Evolutionary conservation across 2,888 invertebrate species (phyloP).

Genomic region (Cryptocephalus moraei): DNA sequence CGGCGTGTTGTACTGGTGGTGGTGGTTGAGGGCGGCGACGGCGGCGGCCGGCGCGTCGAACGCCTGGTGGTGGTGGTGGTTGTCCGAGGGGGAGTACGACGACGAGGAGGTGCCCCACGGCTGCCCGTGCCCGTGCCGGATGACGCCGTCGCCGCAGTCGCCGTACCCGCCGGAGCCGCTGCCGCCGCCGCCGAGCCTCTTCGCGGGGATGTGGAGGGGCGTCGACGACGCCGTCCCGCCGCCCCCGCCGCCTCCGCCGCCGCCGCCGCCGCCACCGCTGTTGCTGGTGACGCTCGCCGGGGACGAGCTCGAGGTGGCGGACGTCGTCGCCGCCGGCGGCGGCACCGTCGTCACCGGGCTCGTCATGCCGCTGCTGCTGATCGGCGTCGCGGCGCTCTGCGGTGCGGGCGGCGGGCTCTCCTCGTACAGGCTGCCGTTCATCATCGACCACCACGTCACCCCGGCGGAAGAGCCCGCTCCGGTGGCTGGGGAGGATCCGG

Average conservation of each 20-base stretch:
- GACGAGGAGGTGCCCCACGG: slow-evolving; percentile 58
- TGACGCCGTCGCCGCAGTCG: slow-evolving; percentile 55
- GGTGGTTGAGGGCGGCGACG: slow-evolving; percentile 45
- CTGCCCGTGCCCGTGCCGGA: slow-evolving; percentile 60
- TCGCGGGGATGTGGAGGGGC: slow-evolving; percentile 82
- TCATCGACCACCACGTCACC: slow-evolving; percentile 78
- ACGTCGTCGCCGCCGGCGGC: slow-evolving; percentile 52
- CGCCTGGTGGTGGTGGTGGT: slow-evolving; percentile 43
- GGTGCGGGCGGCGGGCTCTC: slow-evolving; percentile 52
- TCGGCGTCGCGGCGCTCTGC: slow-evolving; percentile 40
- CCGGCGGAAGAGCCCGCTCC: slow-evolving; percentile 75
- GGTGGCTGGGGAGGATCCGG: slow-evolving; percentile 66
- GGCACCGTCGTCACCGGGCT: slow-evolving; percentile 38
- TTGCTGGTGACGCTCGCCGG: slow-evolving; percentile 51
- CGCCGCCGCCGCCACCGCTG: slow-evolving; percentile 58
- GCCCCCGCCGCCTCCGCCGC: slow-evolving; percentile 58
- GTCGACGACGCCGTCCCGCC: slow-evolving; percentile 55
- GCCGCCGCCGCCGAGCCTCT: slow-evolving; percentile 44
- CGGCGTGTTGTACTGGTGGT: slow-evolving; percentile 61
- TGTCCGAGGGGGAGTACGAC: slow-evolving; percentile 41
- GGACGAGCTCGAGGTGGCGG: slow-evolving; percentile 53
- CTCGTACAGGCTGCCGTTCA: slow-evolving; percentile 73
- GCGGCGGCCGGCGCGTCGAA: slow-evolving; percentile 42
- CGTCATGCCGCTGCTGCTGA: slow-evolving; percentile 46
- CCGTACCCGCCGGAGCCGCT: slow-evolving; percentile 40